These are phyloP conservation scores for Ennomos erosarius DNA, from an alignment of 2,888 invertebrate genomes.

Conservation along the genomic window DNA sequence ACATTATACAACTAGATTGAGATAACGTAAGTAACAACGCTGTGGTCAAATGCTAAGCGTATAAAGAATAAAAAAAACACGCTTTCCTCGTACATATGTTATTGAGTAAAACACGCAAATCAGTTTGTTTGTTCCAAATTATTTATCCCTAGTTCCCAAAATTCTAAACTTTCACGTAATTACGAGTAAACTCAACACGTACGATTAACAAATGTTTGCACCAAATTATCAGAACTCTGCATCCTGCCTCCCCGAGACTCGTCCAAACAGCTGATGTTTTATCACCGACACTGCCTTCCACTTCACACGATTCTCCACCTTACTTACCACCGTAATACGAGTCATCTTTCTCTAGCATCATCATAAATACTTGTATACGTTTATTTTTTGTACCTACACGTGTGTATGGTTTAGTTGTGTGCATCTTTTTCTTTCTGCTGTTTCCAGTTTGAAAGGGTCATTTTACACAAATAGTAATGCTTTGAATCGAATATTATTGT, in stretches of 20 bases:
- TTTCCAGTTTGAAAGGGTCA: constrained; percentile 56
- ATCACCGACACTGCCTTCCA: constrained; percentile 49
- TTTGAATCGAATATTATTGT: constrained; percentile 50
- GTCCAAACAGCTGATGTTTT: constrained; percentile 60
- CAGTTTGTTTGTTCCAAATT: constrained; percentile 7
- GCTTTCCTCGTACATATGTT: too few relatives aligned
- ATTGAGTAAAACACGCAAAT: too few relatives aligned
- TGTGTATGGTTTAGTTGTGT: constrained; percentile 46
- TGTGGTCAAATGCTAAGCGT: too few relatives aligned
- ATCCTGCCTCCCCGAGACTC: constrained; percentile 48
- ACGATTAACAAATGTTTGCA: constrained; percentile 51
- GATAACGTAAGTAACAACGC: too few relatives aligned
- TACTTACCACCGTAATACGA: constrained; percentile 22
- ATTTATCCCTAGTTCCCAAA: constrained; percentile 14
- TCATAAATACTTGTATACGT: constrained; percentile 41
- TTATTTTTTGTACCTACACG: constrained; percentile 58
- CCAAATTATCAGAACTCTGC: constrained; percentile 56
- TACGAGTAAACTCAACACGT: constrained; percentile 30
- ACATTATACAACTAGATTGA: too few relatives aligned
- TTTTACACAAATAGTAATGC: constrained; percentile 53
- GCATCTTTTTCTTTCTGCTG: constrained; percentile 51
- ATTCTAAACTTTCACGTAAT: constrained; percentile 25
- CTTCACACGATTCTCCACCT: constrained; percentile 27
- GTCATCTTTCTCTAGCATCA: constrained; percentile 18
- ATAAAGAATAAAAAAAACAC: too few relatives aligned